Evolutionary conservation across 2,797 vertebrate species (phyloP).

Genomic region (Hylomyscus alleni): DNA sequence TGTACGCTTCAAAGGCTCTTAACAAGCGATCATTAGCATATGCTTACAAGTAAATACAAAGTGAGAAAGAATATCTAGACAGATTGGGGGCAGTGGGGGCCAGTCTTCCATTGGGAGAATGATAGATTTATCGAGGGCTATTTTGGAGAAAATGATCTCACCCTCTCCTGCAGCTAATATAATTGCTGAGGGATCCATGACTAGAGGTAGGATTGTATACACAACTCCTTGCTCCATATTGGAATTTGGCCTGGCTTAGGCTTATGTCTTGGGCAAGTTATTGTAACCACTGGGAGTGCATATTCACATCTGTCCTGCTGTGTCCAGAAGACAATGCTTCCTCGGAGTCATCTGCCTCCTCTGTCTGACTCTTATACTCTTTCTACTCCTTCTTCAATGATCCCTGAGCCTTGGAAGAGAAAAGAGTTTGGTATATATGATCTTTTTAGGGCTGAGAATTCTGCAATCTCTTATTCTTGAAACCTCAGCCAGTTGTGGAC

Average conservation of each 20-base stretch:
- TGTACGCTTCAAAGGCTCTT: conserved; percentile 24
- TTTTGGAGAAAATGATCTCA: background rate
- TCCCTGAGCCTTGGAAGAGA: background rate
- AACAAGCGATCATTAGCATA: background rate
- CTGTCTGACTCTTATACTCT: too few relatives aligned
- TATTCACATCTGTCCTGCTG: background rate
- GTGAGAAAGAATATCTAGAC: conserved; percentile 18
- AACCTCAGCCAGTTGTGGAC: background rate
- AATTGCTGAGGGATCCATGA: background rate
- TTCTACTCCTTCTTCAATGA: background rate
- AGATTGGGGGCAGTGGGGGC: background rate
- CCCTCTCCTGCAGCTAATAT: background rate
- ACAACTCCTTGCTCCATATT: background rate
- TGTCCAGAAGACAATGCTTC: background rate
- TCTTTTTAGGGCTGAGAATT: background rate
- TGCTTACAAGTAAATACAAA: conserved; percentile 19
- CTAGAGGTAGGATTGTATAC: background rate
- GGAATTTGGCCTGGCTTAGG: background rate
- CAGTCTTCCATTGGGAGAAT: background rate
- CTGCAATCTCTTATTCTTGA: background rate
- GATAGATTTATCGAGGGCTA: background rate
- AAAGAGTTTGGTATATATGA: background rate
- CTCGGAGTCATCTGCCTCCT: background rate
- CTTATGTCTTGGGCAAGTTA: background rate
- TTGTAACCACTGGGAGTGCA: background rate